phyloP scores from a whole-genome alignment of 2,113 vertebrate species.

The Eretmochelys imbricata region DNA sequence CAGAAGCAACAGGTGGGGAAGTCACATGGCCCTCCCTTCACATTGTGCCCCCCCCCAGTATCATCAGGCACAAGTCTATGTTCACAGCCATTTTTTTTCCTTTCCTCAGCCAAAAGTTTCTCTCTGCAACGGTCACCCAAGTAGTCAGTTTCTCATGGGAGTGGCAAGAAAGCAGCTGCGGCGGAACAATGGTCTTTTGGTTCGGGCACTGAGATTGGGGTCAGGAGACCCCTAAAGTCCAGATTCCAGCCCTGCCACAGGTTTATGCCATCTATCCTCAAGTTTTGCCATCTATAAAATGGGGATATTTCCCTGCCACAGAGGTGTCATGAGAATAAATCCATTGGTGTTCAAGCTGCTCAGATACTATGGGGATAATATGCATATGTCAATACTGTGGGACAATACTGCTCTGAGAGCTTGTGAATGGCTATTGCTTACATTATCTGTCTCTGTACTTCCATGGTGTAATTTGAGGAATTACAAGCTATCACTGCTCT shows the following conservation, averaged over 20 bases:
- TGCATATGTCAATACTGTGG: not conserved
- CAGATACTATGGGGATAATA: not conserved
- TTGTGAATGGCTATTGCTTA: not conserved
- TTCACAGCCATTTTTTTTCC: not conserved
- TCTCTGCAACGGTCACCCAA: not conserved
- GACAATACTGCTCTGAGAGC: not conserved
- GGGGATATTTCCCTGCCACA: not conserved
- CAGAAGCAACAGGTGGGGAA: too few species aligned
- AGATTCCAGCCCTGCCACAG: not conserved
- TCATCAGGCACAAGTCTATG: too few species aligned
- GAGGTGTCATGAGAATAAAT: not conserved
- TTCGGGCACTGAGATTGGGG: not conserved
- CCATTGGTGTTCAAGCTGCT: not conserved
- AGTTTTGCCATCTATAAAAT: not conserved
- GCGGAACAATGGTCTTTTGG: not conserved
- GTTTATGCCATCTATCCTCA: not conserved
- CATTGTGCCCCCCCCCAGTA: too few species aligned
- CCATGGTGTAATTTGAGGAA: not conserved
- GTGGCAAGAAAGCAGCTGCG: not conserved
- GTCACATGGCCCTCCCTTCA: too few species aligned
- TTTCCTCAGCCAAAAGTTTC: not conserved
- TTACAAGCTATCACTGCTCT: not conserved
- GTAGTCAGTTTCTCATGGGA: not conserved
- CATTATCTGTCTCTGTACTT: not conserved
- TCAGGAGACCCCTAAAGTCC: not conserved